Percentiles rank a stretch among this genome's conserved stretches.
Conservation (phyloP, 1,140 invertebrate genomes). For the Drosophila rhopaloa region DNA sequence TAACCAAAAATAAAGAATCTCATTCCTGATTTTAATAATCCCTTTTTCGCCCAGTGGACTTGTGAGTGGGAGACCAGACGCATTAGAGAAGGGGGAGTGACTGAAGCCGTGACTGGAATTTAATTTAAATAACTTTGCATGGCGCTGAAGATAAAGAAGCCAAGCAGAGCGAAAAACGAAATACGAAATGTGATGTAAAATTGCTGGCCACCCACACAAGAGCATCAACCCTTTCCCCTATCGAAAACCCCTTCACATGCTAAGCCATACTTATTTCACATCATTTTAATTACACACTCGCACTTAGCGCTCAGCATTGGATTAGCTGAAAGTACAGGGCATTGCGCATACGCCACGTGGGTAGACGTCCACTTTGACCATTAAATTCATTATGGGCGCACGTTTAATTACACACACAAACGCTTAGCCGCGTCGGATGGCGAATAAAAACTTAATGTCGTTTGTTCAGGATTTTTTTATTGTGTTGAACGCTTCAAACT, state of each 20-base stretch:
- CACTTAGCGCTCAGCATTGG: conserved; percentile 47
- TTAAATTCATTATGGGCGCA: conserved; percentile 66
- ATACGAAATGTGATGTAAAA: conserved; percentile 51
- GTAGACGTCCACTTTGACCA: conserved; percentile 43
- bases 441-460: conserved; percentile 55
- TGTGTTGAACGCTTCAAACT: conserved; percentile 62
- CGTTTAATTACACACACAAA: conserved; percentile 70
- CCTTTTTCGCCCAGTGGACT: conserved; percentile 15
- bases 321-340: conserved; percentile 62
- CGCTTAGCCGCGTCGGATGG: conserved; percentile 22
- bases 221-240: neutral
- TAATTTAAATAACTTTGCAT: conserved; percentile 79
- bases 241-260: conserved; percentile 21
- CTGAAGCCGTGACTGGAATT: conserved; percentile 62
- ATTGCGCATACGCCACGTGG: conserved; percentile 52
- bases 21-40: neutral
- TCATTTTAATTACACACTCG: conserved; percentile 69
- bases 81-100: conserved; percentile 9
- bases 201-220: conserved; percentile 14
- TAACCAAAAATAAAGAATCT: no score
- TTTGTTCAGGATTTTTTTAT: conserved; percentile 45
- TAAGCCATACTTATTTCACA: conserved; percentile 35
- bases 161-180: conserved; percentile 19
- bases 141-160: conserved; percentile 33
- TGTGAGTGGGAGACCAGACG: conserved; percentile 1